phyloP scores from a whole-genome alignment of 2,797 vertebrate species.

The Amniataba percoides region DNA sequence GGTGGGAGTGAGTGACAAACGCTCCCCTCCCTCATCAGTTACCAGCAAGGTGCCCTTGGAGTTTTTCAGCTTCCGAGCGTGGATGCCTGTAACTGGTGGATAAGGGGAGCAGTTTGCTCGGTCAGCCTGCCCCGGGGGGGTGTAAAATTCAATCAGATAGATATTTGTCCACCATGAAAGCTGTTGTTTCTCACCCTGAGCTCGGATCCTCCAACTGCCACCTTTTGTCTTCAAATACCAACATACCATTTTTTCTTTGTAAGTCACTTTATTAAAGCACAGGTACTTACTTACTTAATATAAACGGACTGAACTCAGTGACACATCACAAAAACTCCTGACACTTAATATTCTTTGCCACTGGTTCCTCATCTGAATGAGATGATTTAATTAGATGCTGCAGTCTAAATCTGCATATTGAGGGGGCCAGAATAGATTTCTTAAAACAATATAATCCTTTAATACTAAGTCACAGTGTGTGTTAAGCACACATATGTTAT shows the following conservation, averaged over 20 bases:
- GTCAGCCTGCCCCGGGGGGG: background rate
- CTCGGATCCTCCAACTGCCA: background rate
- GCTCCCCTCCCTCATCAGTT: constrained; percentile 41
- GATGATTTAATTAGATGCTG: constrained; percentile 21
- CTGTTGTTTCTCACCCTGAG: constrained; percentile 2
- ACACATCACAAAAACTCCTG: background rate
- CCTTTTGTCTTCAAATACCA: background rate
- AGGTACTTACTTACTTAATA: constrained; percentile 2
- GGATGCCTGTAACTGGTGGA: constrained; percentile 44
- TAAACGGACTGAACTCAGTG: background rate
- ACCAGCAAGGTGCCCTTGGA: constrained; percentile 73
- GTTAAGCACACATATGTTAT: background rate
- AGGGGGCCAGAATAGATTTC: background rate
- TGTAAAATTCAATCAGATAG: constrained; percentile 28
- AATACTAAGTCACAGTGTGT: background rate
- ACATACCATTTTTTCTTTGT: background rate
- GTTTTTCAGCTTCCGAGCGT: constrained; percentile 32
- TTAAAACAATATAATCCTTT: background rate
- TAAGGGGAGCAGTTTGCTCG: constrained; percentile 27
- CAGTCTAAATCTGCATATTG: constrained; percentile 20
- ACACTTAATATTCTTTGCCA: constrained; percentile 7
- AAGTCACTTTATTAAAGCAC: background rate
- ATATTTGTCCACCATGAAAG: constrained; percentile 28
- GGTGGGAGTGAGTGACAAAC: constrained; percentile 49
- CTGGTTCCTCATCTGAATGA: background rate